Evolutionary conservation across 2,888 invertebrate genomes (phyloP), one percentile per base, ranked within the genome.

Genomic region (Campoplex capitator): DNA sequence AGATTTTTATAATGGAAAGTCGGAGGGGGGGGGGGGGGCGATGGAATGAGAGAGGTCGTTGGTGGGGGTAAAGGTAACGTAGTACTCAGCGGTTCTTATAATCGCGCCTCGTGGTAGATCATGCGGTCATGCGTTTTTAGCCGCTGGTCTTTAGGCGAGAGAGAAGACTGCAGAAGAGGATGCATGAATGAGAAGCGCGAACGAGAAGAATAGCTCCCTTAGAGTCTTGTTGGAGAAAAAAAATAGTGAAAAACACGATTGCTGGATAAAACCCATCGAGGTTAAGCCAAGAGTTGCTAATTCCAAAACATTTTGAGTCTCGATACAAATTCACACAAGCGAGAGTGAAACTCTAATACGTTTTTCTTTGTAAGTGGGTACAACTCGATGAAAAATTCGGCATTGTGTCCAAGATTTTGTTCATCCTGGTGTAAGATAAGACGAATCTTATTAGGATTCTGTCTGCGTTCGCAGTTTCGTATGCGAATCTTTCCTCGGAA

Each of bases 41-140:
- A 62, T 45, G 58, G 4, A 85, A 74, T 51, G 74, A 82, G 58
- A 6, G 71, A 83, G 58, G 71, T 54, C 71, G 74, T 70, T 80
- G 48, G 84, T 23, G 23, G 54, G 48, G 65, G 54, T 16, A 75
- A 51, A 51, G 51, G 16, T 18, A 65, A 80, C 65, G 45, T 88
- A 67, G 58, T 68, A 77, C 76, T 86, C 76, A 67, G 76, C 51
- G 51, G 86, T 67, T 87, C 84, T 87, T 51, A 71, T 71, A 84
- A 84, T 84, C 87, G 82, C 84, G 6, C 38, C 56, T 81, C 70
- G 70, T 42, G 73, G 73, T 80, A 70, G 84, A 87, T 87, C 84
- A 84, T 56, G 84, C 87, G 87, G 75, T 87, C 87, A 79, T 84
- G 87, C 87, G 87, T 87, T 71, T 76, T 62, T 75, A 77, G 56